A percentile compares a stretch with the other conserved stretches of the same genome.
phyloP scores from a whole-genome alignment of 2,888 invertebrate species.

The Acrocyrtus sp. region DNA sequence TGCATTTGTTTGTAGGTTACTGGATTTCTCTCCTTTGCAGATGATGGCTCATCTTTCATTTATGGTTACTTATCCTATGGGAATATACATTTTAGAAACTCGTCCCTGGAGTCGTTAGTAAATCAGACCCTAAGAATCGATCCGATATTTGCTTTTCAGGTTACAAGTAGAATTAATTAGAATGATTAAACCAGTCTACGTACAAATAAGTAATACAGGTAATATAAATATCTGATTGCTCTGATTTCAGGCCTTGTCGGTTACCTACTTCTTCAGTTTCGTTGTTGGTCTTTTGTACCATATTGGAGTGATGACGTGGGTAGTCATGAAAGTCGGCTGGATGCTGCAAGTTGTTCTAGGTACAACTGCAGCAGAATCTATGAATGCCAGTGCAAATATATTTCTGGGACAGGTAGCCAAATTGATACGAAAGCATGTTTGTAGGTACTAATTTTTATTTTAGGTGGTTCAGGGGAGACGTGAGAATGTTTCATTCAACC shows the following conservation, averaged over 20 bases:
- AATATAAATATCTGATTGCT: conserved; percentile 17
- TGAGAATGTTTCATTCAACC: conserved; percentile 63
- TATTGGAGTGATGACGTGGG: conserved; percentile 86
- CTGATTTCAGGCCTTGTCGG: conserved; percentile 77
- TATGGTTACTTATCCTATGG: conserved; percentile 72
- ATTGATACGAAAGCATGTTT: too few species aligned
- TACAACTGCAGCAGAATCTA: conserved; percentile 93
- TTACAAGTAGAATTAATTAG: conserved; percentile 67
- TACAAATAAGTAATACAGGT: conserved; percentile 7
- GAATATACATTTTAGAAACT: conserved; percentile 15
- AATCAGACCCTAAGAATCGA: background rate
- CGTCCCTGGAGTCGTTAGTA: background rate
- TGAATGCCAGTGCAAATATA: conserved; percentile 90
- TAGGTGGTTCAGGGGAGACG: background rate
- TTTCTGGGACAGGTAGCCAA: conserved; percentile 97
- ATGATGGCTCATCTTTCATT: conserved; percentile 84
- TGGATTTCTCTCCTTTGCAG: conserved; percentile 82
- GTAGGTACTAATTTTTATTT: conserved; percentile 68
- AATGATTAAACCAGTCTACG: background rate
- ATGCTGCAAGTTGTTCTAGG: conserved; percentile 75
- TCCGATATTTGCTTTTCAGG: conserved; percentile 83
- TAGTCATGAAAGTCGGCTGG: conserved; percentile 83
- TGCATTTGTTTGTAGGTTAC: too few species aligned
- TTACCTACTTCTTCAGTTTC: conserved; percentile 94
- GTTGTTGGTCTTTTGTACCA: conserved; percentile 89